Evolutionary conservation across 2,888 invertebrate species (phyloP), one percentile per base, ranked within the genome.

Genomic region (Drosophila histrio): DNA sequence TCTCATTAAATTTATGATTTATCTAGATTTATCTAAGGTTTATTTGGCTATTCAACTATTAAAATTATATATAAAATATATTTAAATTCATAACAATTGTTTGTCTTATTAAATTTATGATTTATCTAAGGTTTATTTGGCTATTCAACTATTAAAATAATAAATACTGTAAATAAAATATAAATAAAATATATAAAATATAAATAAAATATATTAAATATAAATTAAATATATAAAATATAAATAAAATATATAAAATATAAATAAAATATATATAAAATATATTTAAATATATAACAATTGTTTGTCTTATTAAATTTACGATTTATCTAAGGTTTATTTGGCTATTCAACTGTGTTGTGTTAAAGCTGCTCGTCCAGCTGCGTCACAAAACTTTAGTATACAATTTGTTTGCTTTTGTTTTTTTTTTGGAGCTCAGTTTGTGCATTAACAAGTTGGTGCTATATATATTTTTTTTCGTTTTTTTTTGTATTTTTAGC

Each of bases 371-470:
- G 4, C 6, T 11, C 5, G n/a, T 19, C 19, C 28, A 44, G 11
- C 26, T 44, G 11, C 6, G 17, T 3, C 4, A 15, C 11, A 3
- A 26, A 28, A 38, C 8, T 70, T 49, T 47, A 52, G 41, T 39
- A 46, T 11, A 8, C 17, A 13, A 47, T 39, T 54, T 61, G 34
- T 46, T 26, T 21, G n/a, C 30, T 24, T 36, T 8, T 36, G 4
- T 32, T 64, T 41, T 38, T 64, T 39, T 50, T 50, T 13, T 9
- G n/a, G 22, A 17, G 43, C 32, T 22, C 41, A 41, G 13, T 28
- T 26, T 9, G 15, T 32, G 32, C 47, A 47, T 47, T 47, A 26
- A 47, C 58, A 58, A 49, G 21, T 38, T 60, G 22, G 15, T 28
- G 60, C 22, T 32, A 28, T 17, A 15, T 30, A 30, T 15, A 28